Evolutionary conservation across 2,888 invertebrate genomes (phyloP), one percentile per base, ranked within the genome.

Genomic region (Drosophila neonasuta): DNA sequence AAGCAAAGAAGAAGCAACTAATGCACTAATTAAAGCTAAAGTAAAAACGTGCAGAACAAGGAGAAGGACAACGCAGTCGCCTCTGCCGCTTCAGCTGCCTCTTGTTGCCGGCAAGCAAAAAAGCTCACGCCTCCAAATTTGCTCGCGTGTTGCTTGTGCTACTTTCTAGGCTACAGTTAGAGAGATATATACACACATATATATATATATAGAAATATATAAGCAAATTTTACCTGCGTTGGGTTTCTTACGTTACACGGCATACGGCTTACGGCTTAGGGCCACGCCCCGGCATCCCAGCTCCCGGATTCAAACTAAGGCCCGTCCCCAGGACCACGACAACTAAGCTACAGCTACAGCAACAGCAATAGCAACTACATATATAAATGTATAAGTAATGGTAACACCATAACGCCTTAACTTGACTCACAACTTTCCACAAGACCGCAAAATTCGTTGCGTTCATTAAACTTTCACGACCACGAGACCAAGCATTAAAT

Each of bases 371-470:
- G 54, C 36, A 57, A 29, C 42, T 52, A 58, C 29, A 56, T 48
- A 45, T 62, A 55, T 50, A 60, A 60, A 71, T 65, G 49, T 63
- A 57, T 57, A 64, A 65, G 49, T 74, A 76, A 72, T 77, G 77
- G 72, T 76, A 79, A 72, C 79, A 79, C 78, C 78, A 80, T 67
- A 80, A 78, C 83, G 81, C 81, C 81, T 81, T 81, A 80, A 86
- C 77, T 80, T 73, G 72, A 77, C 64, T 82, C 86, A 85, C 80
- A 80, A 82, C 63, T 71, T 68, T 71, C 62, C 79, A 74, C 62
- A 70, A 61, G 55, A 68, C 65, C 67, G 61, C 69, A 74, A 68
- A 78, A 63, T 77, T 73, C 80, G 75, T 66, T 71, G 85, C 86
- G 83, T 81, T 82, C 86, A 77, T 80, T 82, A 80, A 81, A 81